Evolutionary conservation across 2,113 vertebrate genomes (phyloP).

Genomic region (Onychostruthus taczanowskii): DNA sequence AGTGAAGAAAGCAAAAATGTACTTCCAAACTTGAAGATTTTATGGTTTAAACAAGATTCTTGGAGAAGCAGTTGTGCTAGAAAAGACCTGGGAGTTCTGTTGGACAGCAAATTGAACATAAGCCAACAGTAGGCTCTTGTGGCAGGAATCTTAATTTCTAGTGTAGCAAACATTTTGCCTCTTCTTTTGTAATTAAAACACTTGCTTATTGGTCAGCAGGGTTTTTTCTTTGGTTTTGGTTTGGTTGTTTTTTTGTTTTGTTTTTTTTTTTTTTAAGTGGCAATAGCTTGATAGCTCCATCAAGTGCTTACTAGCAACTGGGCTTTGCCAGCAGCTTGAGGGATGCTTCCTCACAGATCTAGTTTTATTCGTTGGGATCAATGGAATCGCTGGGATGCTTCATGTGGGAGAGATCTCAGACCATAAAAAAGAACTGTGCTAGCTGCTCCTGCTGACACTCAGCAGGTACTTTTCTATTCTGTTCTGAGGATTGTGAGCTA

Average conservation of each 20-base stretch:
- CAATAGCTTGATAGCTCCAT: background rate
- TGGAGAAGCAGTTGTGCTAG: background rate
- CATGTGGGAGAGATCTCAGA: background rate
- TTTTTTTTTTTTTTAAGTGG: background rate
- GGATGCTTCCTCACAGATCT: background rate
- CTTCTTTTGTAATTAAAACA: background rate
- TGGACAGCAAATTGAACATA: background rate
- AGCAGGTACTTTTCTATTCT: background rate
- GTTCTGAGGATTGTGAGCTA: background rate
- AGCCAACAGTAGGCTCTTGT: background rate
- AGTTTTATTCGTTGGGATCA: background rate
- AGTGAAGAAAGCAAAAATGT: background rate
- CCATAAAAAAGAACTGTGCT: background rate
- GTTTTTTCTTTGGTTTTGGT: background rate
- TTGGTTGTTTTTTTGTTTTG: background rate
- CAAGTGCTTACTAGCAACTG: background rate
- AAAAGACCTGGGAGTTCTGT: background rate
- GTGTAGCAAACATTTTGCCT: background rate
- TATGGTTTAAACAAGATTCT: background rate
- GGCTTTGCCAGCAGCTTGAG: background rate
- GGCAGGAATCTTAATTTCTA: background rate
- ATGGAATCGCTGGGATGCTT: background rate
- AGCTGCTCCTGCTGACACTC: background rate
- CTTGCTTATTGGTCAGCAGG: background rate
- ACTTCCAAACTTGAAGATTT: background rate